Conservation (phyloP, 2,888 invertebrate genomes). For the Morpho deidamia region DNA sequence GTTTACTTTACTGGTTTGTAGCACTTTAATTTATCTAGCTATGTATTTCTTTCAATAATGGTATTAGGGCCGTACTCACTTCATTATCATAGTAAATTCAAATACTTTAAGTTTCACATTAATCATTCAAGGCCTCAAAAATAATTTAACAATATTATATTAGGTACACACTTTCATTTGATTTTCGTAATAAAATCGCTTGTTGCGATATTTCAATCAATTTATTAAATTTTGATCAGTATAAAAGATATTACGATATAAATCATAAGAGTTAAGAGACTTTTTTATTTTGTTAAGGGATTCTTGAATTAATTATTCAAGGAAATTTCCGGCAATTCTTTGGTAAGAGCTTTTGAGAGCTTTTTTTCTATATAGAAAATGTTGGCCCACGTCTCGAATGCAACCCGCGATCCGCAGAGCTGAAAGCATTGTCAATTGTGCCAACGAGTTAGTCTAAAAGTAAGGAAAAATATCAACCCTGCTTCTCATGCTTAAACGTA, state of each 20-base stretch:
- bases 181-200: constrained; percentile 15
- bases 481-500: too few species aligned
- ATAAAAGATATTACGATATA: neutral
- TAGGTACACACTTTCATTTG: constrained; percentile 17
- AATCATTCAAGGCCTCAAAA: constrained; percentile 17
- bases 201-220: constrained; percentile 13
- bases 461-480: too few species aligned
- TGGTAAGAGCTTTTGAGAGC: too few species aligned
- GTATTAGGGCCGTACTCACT: neutral
- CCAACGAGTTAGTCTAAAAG: too few species aligned
- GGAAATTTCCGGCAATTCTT: neutral
- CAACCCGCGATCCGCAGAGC: too few species aligned
- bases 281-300: neutral
- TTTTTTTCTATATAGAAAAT: too few species aligned
- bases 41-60: too few species aligned
- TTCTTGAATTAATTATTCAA: too few species aligned
- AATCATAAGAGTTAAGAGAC: constrained; percentile 2
- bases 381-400: too few species aligned
- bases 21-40: neutral
- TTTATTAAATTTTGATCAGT: constrained; percentile 1
- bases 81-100: neutral
- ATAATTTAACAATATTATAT: constrained; percentile 13
- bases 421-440: too few species aligned
- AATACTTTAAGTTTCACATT: constrained; percentile 9
- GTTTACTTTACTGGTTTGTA: too few species aligned